Percentiles rank a stretch among this genome's conserved stretches.
These are phyloP conservation scores for Dione juno DNA, from an alignment of 2,888 invertebrate genomes.

Conservation along the genomic window DNA sequence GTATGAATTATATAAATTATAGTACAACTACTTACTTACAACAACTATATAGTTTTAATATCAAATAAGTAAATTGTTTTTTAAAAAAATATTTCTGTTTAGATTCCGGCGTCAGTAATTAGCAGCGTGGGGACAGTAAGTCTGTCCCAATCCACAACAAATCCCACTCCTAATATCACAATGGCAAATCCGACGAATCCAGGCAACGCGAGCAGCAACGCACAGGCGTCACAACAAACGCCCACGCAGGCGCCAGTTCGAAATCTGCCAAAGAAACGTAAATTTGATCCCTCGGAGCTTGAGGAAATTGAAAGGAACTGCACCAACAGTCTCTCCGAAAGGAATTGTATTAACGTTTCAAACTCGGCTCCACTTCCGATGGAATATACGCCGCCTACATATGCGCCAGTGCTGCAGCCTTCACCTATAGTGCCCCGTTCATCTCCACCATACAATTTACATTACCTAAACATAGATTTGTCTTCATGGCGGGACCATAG, in stretches of 20 bases:
- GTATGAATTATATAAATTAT: not conserved
- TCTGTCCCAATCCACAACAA: slow-evolving; percentile 72
- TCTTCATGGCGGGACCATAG: slow-evolving; percentile 97
- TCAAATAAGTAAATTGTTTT: too few species aligned
- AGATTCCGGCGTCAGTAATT: slow-evolving; percentile 84
- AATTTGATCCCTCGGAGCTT: slow-evolving; percentile 90
- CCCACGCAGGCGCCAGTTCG: slow-evolving; percentile 85
- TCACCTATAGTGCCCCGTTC: slow-evolving; percentile 74
- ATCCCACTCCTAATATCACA: slow-evolving; percentile 68
- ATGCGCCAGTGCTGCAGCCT: slow-evolving; percentile 65
- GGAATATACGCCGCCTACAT: slow-evolving; percentile 63
- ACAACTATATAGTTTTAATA: too few species aligned
- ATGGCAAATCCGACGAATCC: slow-evolving; percentile 79
- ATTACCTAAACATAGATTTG: slow-evolving; percentile 89
- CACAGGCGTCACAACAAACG: slow-evolving; percentile 66
- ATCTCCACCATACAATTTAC: slow-evolving; percentile 72
- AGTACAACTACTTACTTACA: too few species aligned
- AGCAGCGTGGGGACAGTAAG: slow-evolving; percentile 84
- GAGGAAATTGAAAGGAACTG: slow-evolving; percentile 86
- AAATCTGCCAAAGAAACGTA: slow-evolving; percentile 96
- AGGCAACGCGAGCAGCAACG: slow-evolving; percentile 66
- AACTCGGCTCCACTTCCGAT: slow-evolving; percentile 58
- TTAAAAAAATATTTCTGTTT: not conserved
- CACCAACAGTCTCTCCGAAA: slow-evolving; percentile 65
- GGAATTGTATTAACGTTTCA: slow-evolving; percentile 50